Base-by-base conservation (phyloP, 2,888 invertebrate species). In the Athetis lepigone region DNA sequence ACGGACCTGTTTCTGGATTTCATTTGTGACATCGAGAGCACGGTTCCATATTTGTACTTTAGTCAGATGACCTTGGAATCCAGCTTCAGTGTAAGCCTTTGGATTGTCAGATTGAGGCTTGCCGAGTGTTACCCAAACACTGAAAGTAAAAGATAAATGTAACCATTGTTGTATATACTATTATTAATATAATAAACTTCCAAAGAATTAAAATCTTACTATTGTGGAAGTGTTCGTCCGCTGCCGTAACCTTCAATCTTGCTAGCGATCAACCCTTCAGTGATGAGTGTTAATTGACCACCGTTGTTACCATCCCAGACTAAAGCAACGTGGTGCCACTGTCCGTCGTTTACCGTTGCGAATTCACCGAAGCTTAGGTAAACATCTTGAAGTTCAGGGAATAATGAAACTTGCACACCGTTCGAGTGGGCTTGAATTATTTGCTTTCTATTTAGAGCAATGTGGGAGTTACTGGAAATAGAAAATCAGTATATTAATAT, bases 221-320 rank as follows among this genome's bases (percentile, higher is more conserved):
- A 97, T 88, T 97, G 96, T 29, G 98, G 98, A 80, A 99, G 90
- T 77, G 96, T 96, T 85, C 97, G 96, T 82, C 98, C 98, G 83
- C 97, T 96, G 33, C 97, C 98, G 81, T 98, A 99, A 69, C 98
- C 98, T 90, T 98, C 98, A 71, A 98, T 96, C 90, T 98, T 98
- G 89, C 98, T 99, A 29, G 99, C 98, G 74, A 99, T 98, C 50
- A 99, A 96, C 43, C 99, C 98, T 95, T 99, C 99, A n/a, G 99
- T 99, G 52, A 99, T 98, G 23, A 99, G 95, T 58, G 98, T 98
- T 45, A 99, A 93, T 87, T 97, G 97, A 19, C 98, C 98, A 5
- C 97, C 97, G 58, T 97, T 97, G 64, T 96, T 96, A 39, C 98
- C 98, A 85, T 98, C 97, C 99, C 99, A 99, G n/a, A 98, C 97